Conservation (phyloP, 1,140 invertebrate species). For the Dinothrombium tinctorium region DNA sequence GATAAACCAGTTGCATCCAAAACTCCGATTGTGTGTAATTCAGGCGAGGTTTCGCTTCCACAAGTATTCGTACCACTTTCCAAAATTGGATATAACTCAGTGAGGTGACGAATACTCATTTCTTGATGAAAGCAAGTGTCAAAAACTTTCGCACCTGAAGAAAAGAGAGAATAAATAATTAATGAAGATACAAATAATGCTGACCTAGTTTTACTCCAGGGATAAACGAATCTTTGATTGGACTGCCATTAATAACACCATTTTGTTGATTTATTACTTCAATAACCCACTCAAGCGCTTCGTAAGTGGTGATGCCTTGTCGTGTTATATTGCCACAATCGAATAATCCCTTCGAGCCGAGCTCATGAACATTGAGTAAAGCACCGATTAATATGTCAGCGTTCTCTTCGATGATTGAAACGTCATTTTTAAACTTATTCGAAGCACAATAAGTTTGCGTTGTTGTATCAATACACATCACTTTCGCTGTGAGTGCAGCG, state of each 20-base stretch:
- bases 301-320: background rate
- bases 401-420: background rate
- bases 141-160: background rate
- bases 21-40: background rate
- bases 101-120: background rate
- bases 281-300: background rate
- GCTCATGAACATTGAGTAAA: background rate
- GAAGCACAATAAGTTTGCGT: too few relatives aligned
- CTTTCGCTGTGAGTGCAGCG: too few relatives aligned
- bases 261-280: background rate
- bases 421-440: too few relatives aligned
- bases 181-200: background rate
- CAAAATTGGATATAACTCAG: background rate
- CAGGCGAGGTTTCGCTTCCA: background rate
- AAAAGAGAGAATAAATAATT: background rate
- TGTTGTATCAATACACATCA: too few relatives aligned
- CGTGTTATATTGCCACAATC: background rate
- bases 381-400: background rate
- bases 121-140: background rate
- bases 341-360: background rate
- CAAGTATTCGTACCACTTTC: background rate
- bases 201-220: constrained; percentile 1
- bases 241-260: background rate
- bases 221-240: background rate
- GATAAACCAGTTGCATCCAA: background rate